These are phyloP conservation scores for Xestia rhomboidea DNA, from an alignment of 2,888 invertebrate species.

Conservation along the genomic window DNA sequence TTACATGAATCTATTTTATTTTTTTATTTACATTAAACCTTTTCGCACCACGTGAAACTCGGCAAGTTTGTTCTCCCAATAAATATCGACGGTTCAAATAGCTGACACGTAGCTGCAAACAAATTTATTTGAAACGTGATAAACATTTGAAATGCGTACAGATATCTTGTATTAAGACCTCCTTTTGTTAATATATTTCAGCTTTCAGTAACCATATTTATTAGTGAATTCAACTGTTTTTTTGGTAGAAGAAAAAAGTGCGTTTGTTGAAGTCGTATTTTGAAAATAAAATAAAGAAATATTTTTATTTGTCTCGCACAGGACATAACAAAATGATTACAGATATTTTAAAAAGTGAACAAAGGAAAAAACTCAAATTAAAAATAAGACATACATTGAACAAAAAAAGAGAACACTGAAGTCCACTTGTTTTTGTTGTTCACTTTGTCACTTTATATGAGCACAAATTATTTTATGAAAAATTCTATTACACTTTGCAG, in stretches of 20 bases:
- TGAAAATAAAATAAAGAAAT: neutral
- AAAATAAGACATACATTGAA: too few relatives aligned
- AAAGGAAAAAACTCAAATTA: too few relatives aligned
- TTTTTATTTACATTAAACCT: constrained; percentile 35
- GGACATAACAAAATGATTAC: too few relatives aligned
- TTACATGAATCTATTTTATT: constrained; percentile 24
- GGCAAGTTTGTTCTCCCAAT: constrained; percentile 47
- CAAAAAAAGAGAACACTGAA: neutral
- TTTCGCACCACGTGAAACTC: constrained; percentile 27
- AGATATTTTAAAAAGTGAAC: too few relatives aligned
- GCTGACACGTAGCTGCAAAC: constrained; percentile 52
- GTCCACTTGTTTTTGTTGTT: neutral
- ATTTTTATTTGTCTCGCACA: too few relatives aligned
- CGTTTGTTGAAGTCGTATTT: neutral
- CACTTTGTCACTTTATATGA: too few relatives aligned
- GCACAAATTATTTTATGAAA: neutral
- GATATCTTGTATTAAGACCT: constrained; percentile 37
- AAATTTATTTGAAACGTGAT: constrained; percentile 53
- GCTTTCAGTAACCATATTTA: constrained; percentile 21
- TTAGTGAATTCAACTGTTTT: constrained; percentile 10
- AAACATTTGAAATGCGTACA: constrained; percentile 47
- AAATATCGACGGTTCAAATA: constrained; percentile 51
- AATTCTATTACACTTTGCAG: neutral
- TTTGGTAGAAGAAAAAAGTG: neutral
- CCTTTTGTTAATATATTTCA: constrained; percentile 19